phyloP scores from a whole-genome alignment of 2,797 vertebrate species.

The Onychomys torridus region DNA sequence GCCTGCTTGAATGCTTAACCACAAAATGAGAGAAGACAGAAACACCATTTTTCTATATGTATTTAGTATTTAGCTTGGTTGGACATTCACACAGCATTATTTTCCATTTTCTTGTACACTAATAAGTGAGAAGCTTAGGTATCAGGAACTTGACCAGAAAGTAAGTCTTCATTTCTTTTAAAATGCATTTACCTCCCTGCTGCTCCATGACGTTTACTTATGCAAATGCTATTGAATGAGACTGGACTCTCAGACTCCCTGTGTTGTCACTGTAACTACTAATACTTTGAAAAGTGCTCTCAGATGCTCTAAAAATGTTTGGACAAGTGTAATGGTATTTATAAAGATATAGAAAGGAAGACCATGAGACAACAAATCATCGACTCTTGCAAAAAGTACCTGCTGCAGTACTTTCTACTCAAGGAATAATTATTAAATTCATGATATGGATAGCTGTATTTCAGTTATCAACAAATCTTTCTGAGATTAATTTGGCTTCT shows the following conservation, averaged over 20 bases:
- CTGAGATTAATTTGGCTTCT: background rate
- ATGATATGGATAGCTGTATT: background rate
- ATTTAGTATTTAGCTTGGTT: background rate
- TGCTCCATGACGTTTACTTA: conserved; percentile 66
- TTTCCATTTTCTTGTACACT: conserved; percentile 12
- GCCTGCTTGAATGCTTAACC: conserved; percentile 25
- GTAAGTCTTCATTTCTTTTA: conserved; percentile 53
- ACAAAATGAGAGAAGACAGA: conserved; percentile 15
- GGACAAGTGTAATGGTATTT: background rate
- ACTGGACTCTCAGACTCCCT: background rate
- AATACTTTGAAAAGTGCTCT: conserved; percentile 28
- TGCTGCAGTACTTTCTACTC: background rate
- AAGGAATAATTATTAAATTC: background rate
- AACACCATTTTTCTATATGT: conserved; percentile 45
- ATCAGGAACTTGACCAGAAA: conserved; percentile 9
- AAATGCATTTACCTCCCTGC: conserved; percentile 24
- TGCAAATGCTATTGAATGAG: conserved; percentile 62
- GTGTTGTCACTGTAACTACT: background rate
- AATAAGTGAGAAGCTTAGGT: conserved; percentile 11
- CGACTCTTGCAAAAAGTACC: background rate
- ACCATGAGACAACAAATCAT: background rate
- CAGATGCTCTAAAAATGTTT: conserved; percentile 53
- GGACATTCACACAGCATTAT: conserved; percentile 38
- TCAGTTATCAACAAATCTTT: background rate
- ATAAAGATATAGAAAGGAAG: background rate